These are phyloP conservation scores for Zaprionus ghesquierei DNA, from an alignment of 1,140 invertebrate genomes.

Conservation along the genomic window DNA sequence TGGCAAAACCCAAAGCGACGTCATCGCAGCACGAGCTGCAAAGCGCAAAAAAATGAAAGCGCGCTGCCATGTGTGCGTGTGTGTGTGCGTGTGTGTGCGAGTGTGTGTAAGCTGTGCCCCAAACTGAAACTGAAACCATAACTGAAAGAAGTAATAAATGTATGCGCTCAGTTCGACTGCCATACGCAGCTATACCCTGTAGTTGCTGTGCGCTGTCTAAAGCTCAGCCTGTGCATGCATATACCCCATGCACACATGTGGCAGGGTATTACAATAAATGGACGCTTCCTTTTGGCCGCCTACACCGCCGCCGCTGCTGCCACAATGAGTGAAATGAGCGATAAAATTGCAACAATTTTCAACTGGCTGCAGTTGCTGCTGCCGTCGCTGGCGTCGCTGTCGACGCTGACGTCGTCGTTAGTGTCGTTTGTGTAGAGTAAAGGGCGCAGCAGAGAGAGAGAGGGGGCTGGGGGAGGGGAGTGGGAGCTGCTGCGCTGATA, in stretches of 20 bases:
- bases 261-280: slow-evolving; percentile 25
- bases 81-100: slow-evolving; percentile 15
- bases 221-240: not conserved
- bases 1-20: slow-evolving; percentile 75
- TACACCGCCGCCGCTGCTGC: not conserved
- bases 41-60: slow-evolving; percentile 57
- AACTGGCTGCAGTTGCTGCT: slow-evolving; percentile 32
- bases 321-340: slow-evolving; percentile 73
- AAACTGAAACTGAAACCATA: slow-evolving; percentile 32
- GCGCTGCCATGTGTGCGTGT: not conserved
- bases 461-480: not conserved
- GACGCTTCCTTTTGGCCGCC: slow-evolving; percentile 5
- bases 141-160: slow-evolving; percentile 39
- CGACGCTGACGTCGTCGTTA: not conserved
- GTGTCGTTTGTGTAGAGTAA: not conserved
- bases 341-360: slow-evolving; percentile 80
- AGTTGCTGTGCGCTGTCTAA: not conserved
- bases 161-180: not conserved
- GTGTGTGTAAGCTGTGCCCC: slow-evolving; percentile 20
- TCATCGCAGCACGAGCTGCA: slow-evolving; percentile 36
- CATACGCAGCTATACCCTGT: not conserved
- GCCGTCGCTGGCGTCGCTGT: slow-evolving; percentile 6
- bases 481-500: slow-evolving; percentile 36
- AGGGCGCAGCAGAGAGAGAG: not conserved
- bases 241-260: not conserved